Base-by-base conservation (phyloP, 2,888 invertebrate genomes). In the Xiphydria camelus region DNA sequence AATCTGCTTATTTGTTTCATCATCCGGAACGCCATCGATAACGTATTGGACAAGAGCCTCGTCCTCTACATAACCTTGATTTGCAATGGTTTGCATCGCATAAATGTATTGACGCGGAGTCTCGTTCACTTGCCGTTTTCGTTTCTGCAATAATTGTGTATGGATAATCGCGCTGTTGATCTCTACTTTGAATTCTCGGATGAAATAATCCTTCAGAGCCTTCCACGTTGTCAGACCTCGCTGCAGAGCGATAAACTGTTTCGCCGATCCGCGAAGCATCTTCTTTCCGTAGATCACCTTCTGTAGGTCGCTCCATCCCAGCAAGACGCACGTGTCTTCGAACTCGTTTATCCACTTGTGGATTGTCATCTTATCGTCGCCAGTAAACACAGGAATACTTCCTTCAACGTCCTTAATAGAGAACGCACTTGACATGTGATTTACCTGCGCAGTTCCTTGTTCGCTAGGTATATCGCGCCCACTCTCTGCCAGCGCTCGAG, bases 1-100 rank as follows among this genome's bases (percentile, higher is more conserved):
- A 45, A 0, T 4, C 1, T 1, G 49, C 38, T 1, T 32, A 21
- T 6, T 55, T 52, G 4, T 6, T 20, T 57, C 54, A 6, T 47
- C 35, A 19, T 52, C 57, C 2, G 20, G 46, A 2, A n/a, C n/a
- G n/a, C n/a, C n/a, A n/a, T n/a, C n/a, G n/a, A n/a, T n/a, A n/a
- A n/a, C n/a, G n/a, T n/a, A n/a, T n/a, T n/a, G n/a, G n/a, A n/a
- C n/a, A n/a, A n/a, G n/a, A n/a, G n/a, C n/a, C n/a, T n/a, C n/a
- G 9, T 53, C 51, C 20, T 57, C 54, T 1, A 61, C 15, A 9
- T 42, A 1, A 1, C 48, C 55, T 43, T 57, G 50, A 1, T 33
- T 47, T 0, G 47, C 55, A 7, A 55, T 58, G 10, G 49, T 49
- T 14, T 42, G 42, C 56, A 58, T 59, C 1, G 47, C 42, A 5